These are phyloP conservation scores for Amazona guildingii DNA, from an alignment of 2,113 vertebrate genomes.

Conservation along the genomic window DNA sequence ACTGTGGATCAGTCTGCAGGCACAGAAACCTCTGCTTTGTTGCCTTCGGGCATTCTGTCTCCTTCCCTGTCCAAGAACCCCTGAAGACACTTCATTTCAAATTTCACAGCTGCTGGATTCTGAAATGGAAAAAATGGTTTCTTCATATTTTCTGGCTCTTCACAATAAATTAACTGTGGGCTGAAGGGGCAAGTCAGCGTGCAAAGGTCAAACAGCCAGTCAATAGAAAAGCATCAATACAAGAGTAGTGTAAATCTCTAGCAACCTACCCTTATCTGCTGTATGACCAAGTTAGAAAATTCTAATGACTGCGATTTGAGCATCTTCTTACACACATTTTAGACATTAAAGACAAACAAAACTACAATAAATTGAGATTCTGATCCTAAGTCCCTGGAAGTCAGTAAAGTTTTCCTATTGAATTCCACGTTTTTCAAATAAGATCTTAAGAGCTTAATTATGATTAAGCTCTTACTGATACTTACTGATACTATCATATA, in stretches of 20 bases:
- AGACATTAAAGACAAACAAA: neutral
- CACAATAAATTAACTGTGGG: neutral
- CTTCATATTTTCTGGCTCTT: neutral
- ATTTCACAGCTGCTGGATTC: slow-evolving; percentile 12
- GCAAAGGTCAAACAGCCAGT: neutral
- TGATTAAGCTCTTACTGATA: neutral
- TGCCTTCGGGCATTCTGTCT: neutral
- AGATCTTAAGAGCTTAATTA: neutral
- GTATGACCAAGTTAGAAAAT: neutral
- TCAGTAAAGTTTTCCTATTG: neutral
- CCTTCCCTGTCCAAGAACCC: neutral
- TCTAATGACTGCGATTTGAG: neutral
- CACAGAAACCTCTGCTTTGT: neutral
- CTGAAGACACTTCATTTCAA: neutral
- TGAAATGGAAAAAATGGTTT: neutral
- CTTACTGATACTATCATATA: neutral
- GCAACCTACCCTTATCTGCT: neutral
- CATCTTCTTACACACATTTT: neutral
- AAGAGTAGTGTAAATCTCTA: neutral
- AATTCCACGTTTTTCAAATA: neutral
- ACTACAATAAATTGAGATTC: neutral
- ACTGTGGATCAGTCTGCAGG: neutral
- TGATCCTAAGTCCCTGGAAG: neutral
- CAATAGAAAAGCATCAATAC: neutral
- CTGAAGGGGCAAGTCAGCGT: neutral